Percentiles rank a stretch among this genome's conserved stretches.
These are phyloP conservation scores for Gracilinanus agilis DNA, from an alignment of 2,113 vertebrate genomes.

Conservation along the genomic window DNA sequence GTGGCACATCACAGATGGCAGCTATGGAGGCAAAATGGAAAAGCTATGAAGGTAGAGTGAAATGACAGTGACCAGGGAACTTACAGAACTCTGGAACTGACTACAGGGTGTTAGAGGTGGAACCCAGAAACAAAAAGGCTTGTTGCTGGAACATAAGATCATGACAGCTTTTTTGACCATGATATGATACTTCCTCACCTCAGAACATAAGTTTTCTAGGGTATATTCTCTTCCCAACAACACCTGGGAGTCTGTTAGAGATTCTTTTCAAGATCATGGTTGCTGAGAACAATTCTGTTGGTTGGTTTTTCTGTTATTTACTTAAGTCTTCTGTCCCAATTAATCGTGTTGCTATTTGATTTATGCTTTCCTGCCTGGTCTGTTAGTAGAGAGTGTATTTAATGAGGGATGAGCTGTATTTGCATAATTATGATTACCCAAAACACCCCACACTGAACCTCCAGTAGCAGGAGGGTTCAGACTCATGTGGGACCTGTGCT, in stretches of 20 bases:
- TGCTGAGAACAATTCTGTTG: background rate
- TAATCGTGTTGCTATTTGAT: background rate
- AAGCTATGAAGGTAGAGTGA: no score
- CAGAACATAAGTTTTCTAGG: background rate
- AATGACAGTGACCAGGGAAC: background rate
- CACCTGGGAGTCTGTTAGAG: background rate
- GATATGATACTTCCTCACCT: background rate
- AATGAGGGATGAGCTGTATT: background rate
- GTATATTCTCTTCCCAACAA: background rate
- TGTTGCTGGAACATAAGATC: background rate
- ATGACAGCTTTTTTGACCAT: background rate
- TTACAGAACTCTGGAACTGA: background rate
- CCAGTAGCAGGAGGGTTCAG: background rate
- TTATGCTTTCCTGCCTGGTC: background rate
- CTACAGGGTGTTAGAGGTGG: background rate
- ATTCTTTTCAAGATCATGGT: background rate
- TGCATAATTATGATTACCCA: slow-evolving; percentile 1
- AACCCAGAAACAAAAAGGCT: background rate
- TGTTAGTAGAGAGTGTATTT: background rate
- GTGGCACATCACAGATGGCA: background rate
- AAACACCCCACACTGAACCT: background rate
- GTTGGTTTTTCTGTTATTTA: background rate
- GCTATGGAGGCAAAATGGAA: background rate
- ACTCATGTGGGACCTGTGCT: background rate
- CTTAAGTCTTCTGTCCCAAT: background rate